Conservation (phyloP, 2,113 vertebrate species). For the Accipiter cooperii region DNA sequence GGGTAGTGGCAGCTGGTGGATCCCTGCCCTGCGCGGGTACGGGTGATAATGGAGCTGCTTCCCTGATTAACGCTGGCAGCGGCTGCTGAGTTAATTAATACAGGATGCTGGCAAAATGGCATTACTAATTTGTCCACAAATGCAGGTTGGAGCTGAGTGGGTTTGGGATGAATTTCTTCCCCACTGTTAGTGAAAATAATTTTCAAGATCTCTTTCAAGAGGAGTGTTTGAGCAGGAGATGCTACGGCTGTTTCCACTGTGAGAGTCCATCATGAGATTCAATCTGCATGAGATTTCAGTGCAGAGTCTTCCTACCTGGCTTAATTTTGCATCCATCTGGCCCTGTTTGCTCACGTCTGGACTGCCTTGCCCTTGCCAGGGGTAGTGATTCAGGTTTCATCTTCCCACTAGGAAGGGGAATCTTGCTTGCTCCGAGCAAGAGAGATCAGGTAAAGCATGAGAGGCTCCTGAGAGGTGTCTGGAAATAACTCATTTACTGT, state of each 20-base stretch:
- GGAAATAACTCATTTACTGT: neutral
- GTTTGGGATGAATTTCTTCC: neutral
- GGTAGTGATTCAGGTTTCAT: neutral
- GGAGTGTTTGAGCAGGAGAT: neutral
- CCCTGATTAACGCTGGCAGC: slow-evolving; percentile 40
- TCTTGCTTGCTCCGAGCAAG: neutral
- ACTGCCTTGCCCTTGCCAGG: neutral
- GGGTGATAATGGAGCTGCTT: neutral
- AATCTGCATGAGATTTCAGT: neutral
- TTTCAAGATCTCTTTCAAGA: neutral
- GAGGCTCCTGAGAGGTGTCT: neutral
- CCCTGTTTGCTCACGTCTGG: neutral
- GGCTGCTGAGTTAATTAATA: slow-evolving; percentile 65
- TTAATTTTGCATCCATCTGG: neutral
- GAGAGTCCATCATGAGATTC: neutral
- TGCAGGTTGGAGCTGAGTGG: neutral
- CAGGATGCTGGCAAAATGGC: neutral
- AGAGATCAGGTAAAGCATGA: neutral
- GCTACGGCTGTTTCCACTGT: neutral
- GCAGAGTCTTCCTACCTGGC: neutral
- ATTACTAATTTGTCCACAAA: neutral
- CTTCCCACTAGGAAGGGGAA: neutral
- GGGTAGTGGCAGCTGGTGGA: slow-evolving; percentile 3
- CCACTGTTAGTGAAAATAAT: neutral
- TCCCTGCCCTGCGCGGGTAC: neutral